A percentile compares a stretch with the other conserved stretches of the same genome.
Evolutionary conservation across 2,888 invertebrate genomes (phyloP).

Genomic region (Phyllotreta striolata): DNA sequence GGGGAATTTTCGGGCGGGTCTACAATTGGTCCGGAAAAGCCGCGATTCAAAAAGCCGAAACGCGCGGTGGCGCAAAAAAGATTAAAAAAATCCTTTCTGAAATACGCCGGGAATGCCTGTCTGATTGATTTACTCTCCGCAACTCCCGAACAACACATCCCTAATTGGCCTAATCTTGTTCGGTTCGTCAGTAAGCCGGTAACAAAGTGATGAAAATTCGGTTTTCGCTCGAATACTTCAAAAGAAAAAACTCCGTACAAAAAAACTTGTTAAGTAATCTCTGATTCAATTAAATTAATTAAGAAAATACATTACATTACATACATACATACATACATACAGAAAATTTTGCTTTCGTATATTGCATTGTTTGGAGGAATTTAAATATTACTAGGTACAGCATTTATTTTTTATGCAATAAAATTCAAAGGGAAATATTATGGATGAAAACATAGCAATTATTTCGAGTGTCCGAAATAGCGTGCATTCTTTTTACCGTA

Average conservation of each 20-base stretch:
- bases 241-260: no score
- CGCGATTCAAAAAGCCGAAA: not conserved
- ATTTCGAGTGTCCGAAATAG: no score
- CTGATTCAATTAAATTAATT: slow-evolving; percentile 15
- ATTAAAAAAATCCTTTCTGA: slow-evolving; percentile 33
- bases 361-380: no score
- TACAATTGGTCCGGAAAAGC: slow-evolving; percentile 10
- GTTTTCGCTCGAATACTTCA: slow-evolving; percentile 20
- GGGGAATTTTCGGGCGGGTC: slow-evolving; percentile 13
- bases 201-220: slow-evolving; percentile 46
- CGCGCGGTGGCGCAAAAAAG: slow-evolving; percentile 1
- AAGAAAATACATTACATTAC: not conserved
- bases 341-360: no score
- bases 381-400: no score
- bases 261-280: not conserved
- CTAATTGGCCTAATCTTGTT: slow-evolving; percentile 48
- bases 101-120: slow-evolving; percentile 32
- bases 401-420: no score
- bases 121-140: slow-evolving; percentile 40
- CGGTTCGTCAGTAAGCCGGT: slow-evolving; percentile 37
- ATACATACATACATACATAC: no score
- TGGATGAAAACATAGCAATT: no score
- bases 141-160: slow-evolving; percentile 39
- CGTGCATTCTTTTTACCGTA: no score
- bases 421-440: no score